Evolutionary conservation across 2,888 invertebrate genomes (phyloP).

Genomic region (Euplexia lucipara): DNA sequence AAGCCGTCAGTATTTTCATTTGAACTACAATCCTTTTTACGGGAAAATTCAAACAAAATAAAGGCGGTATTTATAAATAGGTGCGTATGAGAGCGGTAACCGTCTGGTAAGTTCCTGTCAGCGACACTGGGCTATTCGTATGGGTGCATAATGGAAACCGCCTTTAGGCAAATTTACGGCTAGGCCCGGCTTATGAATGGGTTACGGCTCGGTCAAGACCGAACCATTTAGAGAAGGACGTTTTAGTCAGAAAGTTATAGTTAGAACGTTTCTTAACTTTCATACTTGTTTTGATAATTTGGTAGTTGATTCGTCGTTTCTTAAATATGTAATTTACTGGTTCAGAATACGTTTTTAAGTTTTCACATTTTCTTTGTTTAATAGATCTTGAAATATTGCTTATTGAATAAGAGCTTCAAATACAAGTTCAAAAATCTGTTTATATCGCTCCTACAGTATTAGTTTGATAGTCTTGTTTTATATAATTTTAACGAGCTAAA

Average conservation of each 20-base stretch:
- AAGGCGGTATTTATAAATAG: constrained; percentile 50
- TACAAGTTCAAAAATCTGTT: not conserved
- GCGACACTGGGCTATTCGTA: constrained; percentile 48
- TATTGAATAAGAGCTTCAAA: not conserved
- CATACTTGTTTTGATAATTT: not conserved
- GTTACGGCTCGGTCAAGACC: constrained; percentile 30
- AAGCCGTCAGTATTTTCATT: constrained; percentile 1
- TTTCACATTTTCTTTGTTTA: not conserved
- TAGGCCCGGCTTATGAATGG: constrained; percentile 50
- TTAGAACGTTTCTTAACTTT: not conserved
- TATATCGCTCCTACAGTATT: not conserved
- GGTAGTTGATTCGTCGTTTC: not conserved
- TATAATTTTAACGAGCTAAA: constrained; percentile 23
- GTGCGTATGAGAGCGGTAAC: constrained; percentile 31
- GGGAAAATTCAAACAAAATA: constrained; percentile 25
- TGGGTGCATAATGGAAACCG: constrained; percentile 58
- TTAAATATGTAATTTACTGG: not conserved
- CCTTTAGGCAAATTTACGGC: constrained; percentile 63
- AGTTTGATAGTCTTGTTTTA: not conserved
- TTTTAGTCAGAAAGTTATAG: no score
- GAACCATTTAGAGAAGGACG: constrained; percentile 29
- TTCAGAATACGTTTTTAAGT: not conserved
- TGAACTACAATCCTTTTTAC: constrained; percentile 5
- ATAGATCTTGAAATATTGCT: not conserved
- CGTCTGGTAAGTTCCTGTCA: constrained; percentile 62